These are phyloP conservation scores for Macrostomum lignano DNA, from an alignment of 1,140 invertebrate species.

Conservation along the genomic window DNA sequence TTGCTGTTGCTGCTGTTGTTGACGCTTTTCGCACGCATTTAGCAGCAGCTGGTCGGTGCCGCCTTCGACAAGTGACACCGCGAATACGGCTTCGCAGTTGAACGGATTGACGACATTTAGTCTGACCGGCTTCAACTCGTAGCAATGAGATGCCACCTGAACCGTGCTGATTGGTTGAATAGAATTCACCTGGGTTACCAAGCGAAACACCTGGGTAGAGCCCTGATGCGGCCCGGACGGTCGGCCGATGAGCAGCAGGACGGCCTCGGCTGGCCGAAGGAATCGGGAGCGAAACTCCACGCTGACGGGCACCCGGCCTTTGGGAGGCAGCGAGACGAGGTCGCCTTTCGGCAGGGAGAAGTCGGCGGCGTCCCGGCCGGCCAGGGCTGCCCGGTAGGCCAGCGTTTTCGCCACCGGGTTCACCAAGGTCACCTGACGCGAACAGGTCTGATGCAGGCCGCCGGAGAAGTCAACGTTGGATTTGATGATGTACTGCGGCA, in stretches of 20 bases:
- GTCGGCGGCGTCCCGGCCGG: constrained; percentile 18
- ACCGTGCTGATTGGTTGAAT: too few relatives aligned
- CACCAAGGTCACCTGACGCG: constrained; percentile 17
- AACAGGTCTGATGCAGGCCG: constrained; percentile 14
- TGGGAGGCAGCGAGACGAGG: constrained; percentile 14
- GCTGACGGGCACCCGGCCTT: constrained; percentile 13
- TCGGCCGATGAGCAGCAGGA: constrained; percentile 18
- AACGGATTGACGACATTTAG: too few relatives aligned
- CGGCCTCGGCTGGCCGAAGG: constrained; percentile 19
- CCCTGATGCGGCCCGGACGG: constrained; percentile 15
- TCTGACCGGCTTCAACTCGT: too few relatives aligned
- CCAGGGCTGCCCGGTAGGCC: constrained; percentile 18
- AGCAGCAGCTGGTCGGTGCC: too few relatives aligned
- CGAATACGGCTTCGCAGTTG: too few relatives aligned
- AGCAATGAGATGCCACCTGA: too few relatives aligned
- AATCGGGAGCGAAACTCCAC: constrained; percentile 22
- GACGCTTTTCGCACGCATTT: too few relatives aligned
- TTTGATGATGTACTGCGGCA: constrained; percentile 23
- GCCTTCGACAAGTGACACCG: too few relatives aligned
- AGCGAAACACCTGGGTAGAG: too few relatives aligned
- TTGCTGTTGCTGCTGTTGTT: too few relatives aligned
- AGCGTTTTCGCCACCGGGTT: constrained; percentile 22
- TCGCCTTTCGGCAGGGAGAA: constrained; percentile 20
- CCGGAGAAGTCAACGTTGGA: constrained; percentile 19
- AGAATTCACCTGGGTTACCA: too few relatives aligned